These are phyloP conservation scores for Tanytarsus gracilentus DNA, from an alignment of 2,888 invertebrate genomes.

Conservation along the genomic window DNA sequence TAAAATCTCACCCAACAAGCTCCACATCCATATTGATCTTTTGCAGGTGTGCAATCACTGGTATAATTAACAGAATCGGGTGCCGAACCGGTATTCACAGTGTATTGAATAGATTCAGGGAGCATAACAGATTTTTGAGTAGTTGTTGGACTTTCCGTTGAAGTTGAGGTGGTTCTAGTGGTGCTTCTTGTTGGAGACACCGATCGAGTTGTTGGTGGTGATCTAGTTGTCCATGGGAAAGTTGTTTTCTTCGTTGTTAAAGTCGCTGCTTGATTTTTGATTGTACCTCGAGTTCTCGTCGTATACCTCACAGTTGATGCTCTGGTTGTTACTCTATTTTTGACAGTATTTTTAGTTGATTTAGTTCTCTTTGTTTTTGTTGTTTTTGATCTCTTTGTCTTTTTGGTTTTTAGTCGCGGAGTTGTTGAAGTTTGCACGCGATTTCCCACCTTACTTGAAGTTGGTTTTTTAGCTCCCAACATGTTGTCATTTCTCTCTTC, in stretches of 20 bases:
- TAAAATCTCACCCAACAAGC: background rate
- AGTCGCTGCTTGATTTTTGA: too few species aligned
- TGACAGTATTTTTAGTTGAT: too few species aligned
- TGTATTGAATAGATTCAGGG: background rate
- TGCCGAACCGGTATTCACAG: background rate
- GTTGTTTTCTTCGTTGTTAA: background rate
- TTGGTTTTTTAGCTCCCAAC: background rate
- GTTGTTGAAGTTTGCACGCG: background rate
- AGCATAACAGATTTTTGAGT: background rate
- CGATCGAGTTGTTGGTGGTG: background rate
- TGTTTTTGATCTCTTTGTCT: background rate
- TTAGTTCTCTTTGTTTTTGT: too few species aligned
- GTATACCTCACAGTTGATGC: background rate
- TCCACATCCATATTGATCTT: background rate
- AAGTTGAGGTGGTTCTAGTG: background rate
- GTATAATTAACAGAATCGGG: background rate
- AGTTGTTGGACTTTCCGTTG: background rate
- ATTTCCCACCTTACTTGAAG: background rate
- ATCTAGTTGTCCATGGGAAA: background rate
- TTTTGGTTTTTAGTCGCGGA: too few species aligned
- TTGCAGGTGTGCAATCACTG: background rate
- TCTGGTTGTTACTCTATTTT: background rate
- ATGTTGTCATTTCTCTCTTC: background rate
- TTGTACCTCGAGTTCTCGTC: background rate
- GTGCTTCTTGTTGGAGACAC: background rate